These are phyloP conservation scores for Diabrotica virgifera DNA, from an alignment of 1,140 invertebrate genomes.

Conservation along the genomic window DNA sequence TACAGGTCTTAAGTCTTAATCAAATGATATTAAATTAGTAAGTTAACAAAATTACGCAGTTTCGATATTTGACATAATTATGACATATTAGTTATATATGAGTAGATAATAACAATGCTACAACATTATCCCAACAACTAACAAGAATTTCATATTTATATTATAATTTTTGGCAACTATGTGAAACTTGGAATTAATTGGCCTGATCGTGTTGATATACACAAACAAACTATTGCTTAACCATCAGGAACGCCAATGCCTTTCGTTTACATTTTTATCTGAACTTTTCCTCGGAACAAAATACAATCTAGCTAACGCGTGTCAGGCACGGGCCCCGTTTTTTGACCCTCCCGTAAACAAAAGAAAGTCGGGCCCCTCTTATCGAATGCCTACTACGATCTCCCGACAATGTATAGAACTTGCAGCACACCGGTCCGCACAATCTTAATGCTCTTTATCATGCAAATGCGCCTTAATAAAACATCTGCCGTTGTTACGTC, in stretches of 20 bases:
- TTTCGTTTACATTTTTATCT: slow-evolving; percentile 30
- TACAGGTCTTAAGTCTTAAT: too few relatives aligned
- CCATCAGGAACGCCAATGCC: slow-evolving; percentile 18
- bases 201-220: too few relatives aligned
- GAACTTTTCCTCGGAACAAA: slow-evolving; percentile 27
- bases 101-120: too few relatives aligned
- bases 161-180: too few relatives aligned
- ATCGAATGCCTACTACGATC: slow-evolving; percentile 29
- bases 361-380: slow-evolving; percentile 41
- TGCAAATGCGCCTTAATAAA: slow-evolving; percentile 35
- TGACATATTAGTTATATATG: too few relatives aligned
- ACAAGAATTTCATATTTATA: too few relatives aligned
- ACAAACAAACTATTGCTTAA: too few relatives aligned
- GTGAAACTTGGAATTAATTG: too few relatives aligned
- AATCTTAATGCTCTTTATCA: slow-evolving; percentile 47
- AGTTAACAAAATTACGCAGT: too few relatives aligned
- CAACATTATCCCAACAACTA: too few relatives aligned
- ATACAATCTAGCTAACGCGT: slow-evolving; percentile 43
- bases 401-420: slow-evolving; percentile 21
- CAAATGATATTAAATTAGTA: too few relatives aligned
- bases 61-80: too few relatives aligned
- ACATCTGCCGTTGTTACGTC: slow-evolving; percentile 44
- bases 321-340: slow-evolving; percentile 45
- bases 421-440: slow-evolving; percentile 37
- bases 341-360: slow-evolving; percentile 43